Evolutionary conservation across 2,113 vertebrate genomes (phyloP), one percentile per base, ranked within the genome.

Genomic region (Cromileptes altivelis): DNA sequence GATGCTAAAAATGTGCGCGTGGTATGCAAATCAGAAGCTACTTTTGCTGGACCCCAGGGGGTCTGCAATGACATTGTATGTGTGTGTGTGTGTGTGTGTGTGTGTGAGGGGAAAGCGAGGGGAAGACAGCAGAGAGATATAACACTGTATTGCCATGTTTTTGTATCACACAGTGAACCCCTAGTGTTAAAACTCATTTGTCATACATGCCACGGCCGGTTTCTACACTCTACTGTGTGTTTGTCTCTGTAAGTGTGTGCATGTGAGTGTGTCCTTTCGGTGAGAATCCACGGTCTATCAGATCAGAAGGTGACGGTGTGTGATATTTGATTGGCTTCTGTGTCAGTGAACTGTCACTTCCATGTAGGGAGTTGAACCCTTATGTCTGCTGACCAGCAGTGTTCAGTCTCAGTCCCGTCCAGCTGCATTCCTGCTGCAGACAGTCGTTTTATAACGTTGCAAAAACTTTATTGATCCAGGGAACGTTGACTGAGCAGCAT

Each of bases 101-200:
- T 62, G 64, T 63, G 64, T 42, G 52, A 45, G 9, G 42, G 42
- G 42, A 45, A 37, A 45, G 42, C 9, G 11, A 56, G 62, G 45
- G 25, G 47, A 60, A 47, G 81, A 68, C 67, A 56, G 67, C 42
- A 45, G 42, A 68, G 69, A 82, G 80, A 81, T 80, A 73, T 69
- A 81, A 86, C 75, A 81, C 70, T 37, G 21, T 19, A 52, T 74
- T 78, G 72, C 75, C 75, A 68, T 86, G 80, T 88, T 82, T 85
- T 78, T 21, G 60, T 86, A 78, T 85, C 68, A 80, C 65, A 75
- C 61, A 7, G 71, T 40, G 86, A 84, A 84, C 85, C 82, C 86
- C 87, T 47, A 50, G 70, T 81, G 91, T 80, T 89, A 77, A 73
- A 80, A 58, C 76, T 90, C 86, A 87, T 92, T 86, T 86, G 85